Percentiles rank a stretch among this genome's conserved stretches.
Evolutionary conservation across 2,113 vertebrate species (phyloP).

Genomic region (Carollia perspicillata): DNA sequence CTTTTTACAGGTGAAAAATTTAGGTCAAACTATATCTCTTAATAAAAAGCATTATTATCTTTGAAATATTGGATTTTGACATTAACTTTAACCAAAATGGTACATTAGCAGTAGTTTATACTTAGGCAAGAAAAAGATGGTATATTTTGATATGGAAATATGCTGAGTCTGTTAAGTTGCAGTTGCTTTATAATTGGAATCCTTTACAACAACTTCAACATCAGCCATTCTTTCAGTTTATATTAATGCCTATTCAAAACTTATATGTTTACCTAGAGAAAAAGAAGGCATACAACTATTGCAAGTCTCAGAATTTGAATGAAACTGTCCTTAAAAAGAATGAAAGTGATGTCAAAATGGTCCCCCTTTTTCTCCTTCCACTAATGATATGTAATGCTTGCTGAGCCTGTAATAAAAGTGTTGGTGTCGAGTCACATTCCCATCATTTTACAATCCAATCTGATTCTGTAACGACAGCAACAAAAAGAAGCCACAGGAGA

Average conservation of each 20-base stretch:
- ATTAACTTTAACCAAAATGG: not conserved
- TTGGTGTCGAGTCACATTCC: constrained; percentile 78
- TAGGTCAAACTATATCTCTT: constrained; percentile 31
- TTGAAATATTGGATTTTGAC: not conserved
- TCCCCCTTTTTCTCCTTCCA: constrained; percentile 71
- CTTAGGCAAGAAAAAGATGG: not conserved
- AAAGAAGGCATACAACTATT: constrained; percentile 52
- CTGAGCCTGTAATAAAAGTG: constrained; percentile 75
- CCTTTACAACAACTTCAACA: constrained; percentile 15
- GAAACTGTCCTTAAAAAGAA: constrained; percentile 69
- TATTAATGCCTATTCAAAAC: constrained; percentile 36
- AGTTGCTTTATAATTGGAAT: not conserved
- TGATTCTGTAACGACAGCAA: constrained; percentile 14
- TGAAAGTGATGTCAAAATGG: constrained; percentile 73
- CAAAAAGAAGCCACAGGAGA: constrained; percentile 77
- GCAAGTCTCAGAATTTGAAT: constrained; percentile 56
- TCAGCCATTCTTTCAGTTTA: not conserved
- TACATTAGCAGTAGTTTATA: not conserved
- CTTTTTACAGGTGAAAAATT: not conserved
- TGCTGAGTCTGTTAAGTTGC: not conserved
- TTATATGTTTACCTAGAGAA: not conserved
- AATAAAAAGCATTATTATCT: not conserved
- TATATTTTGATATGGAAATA: not conserved
- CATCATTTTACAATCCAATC: constrained; percentile 74
- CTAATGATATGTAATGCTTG: constrained; percentile 80